Percentiles rank a stretch among this genome's conserved stretches.
phyloP scores from a whole-genome alignment of 1,140 invertebrate genomes.

The Meteorus sp. region DNA sequence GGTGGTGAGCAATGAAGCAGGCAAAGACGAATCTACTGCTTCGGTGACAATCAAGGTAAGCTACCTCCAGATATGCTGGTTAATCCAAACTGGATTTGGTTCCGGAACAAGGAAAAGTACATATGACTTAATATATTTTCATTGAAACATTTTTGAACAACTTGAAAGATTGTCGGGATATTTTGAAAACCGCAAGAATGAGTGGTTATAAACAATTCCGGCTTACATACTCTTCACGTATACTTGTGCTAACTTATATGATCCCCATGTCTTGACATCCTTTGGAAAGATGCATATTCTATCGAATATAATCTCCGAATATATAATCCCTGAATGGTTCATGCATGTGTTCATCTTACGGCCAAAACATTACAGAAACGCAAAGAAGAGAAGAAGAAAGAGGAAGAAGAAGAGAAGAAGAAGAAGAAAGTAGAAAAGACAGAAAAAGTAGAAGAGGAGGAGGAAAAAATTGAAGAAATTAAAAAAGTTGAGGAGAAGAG shows the following conservation, averaged over 20 bases:
- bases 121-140: not conserved
- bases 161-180: slow-evolving; percentile 4
- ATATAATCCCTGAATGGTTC: not conserved
- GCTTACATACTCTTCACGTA: too few species aligned
- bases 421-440: slow-evolving; percentile 56
- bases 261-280: too few species aligned
- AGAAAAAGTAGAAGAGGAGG: slow-evolving; percentile 39
- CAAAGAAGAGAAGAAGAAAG: slow-evolving; percentile 39
- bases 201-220: too few species aligned
- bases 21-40: slow-evolving; percentile 79
- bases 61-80: too few species aligned
- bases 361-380: slow-evolving; percentile 29
- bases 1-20: slow-evolving; percentile 79
- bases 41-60: slow-evolving; percentile 69
- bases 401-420: slow-evolving; percentile 53
- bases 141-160: not conserved
- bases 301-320: too few species aligned
- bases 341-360: slow-evolving; percentile 20
- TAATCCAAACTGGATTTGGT: too few species aligned
- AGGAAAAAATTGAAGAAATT: slow-evolving; percentile 36
- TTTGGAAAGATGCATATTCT: too few species aligned
- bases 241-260: too few species aligned
- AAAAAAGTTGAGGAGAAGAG: slow-evolving; percentile 38
- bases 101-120: too few species aligned
- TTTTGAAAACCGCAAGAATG: not conserved